Conservation (phyloP, 2,888 invertebrate species). For the Cheilosia urbana region DNA sequence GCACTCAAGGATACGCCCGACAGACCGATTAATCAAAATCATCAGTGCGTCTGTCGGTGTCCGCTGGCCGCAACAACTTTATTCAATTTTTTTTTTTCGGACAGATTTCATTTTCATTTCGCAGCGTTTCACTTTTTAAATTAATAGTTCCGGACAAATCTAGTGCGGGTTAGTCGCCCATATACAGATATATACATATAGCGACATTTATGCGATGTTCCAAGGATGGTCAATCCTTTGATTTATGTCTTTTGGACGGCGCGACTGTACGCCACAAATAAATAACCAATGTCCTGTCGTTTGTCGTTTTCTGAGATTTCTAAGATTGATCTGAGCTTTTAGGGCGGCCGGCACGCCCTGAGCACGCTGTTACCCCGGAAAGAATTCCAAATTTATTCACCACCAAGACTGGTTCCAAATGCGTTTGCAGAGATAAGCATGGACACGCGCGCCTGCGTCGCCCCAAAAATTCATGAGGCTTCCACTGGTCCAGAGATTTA, state of each 20-base stretch:
- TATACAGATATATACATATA: too few species aligned
- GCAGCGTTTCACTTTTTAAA: conserved; percentile 60
- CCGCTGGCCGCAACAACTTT: conserved; percentile 39
- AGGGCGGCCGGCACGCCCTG: conserved; percentile 36
- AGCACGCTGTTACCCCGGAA: neutral
- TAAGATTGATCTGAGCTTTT: conserved; percentile 66
- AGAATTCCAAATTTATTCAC: conserved; percentile 53
- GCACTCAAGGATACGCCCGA: conserved; percentile 53
- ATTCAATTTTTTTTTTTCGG: conserved; percentile 35
- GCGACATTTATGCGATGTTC: neutral
- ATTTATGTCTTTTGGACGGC: conserved; percentile 34
- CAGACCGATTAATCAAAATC: conserved; percentile 64
- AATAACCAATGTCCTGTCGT: conserved; percentile 57
- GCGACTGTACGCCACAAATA: conserved; percentile 17
- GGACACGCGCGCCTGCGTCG: neutral
- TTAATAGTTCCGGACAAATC: conserved; percentile 68
- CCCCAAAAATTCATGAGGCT: conserved; percentile 28
- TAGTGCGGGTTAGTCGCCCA: conserved; percentile 35
- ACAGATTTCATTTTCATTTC: conserved; percentile 38
- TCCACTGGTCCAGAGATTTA: conserved; percentile 27
- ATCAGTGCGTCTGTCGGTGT: conserved; percentile 27
- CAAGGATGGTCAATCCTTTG: conserved; percentile 17
- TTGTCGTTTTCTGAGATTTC: conserved; percentile 53
- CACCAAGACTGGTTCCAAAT: conserved; percentile 21
- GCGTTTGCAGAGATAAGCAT: conserved; percentile 15